These are phyloP conservation scores for Lordiphosa mommai DNA, from an alignment of 1,140 invertebrate genomes.

Conservation along the genomic window DNA sequence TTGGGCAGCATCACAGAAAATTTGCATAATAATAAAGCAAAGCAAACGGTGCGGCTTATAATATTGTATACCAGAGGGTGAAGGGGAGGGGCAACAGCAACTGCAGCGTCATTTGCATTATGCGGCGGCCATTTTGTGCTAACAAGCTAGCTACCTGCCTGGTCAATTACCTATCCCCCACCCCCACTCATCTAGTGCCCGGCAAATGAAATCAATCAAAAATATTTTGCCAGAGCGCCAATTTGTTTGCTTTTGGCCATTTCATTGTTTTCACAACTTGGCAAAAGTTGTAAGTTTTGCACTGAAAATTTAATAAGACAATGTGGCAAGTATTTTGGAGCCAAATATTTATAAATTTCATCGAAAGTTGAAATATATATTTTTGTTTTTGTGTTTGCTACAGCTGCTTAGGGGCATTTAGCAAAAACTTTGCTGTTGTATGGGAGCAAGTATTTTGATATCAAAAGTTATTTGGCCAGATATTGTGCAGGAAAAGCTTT, in stretches of 20 bases:
- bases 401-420: constrained; percentile 26
- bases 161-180: constrained; percentile 52
- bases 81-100: constrained; percentile 5
- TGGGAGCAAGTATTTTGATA: constrained; percentile 34
- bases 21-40: constrained; percentile 74
- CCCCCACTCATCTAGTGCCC: too few relatives aligned
- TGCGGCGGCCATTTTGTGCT: constrained; percentile 22
- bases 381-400: constrained; percentile 11
- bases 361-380: constrained; percentile 26
- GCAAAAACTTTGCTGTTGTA: constrained; percentile 26
- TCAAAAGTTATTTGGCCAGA: constrained; percentile 40
- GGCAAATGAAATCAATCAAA: constrained; percentile 57
- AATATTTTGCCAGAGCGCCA: constrained; percentile 26
- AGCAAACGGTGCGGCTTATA: constrained; percentile 20
- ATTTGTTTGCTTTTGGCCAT: constrained; percentile 15
- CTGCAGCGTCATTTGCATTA: constrained; percentile 49
- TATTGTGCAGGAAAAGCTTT: constrained; percentile 30
- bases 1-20: constrained; percentile 40
- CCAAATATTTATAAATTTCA: constrained; percentile 45
- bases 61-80: constrained; percentile 17
- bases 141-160: constrained; percentile 25
- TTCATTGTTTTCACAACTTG: constrained; percentile 24
- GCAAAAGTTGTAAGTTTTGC: constrained; percentile 32
- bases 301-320: constrained; percentile 49
- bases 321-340: constrained; percentile 31